These are phyloP conservation scores for Drosophila antonietae DNA, from an alignment of 2,888 invertebrate species.

Conservation along the genomic window DNA sequence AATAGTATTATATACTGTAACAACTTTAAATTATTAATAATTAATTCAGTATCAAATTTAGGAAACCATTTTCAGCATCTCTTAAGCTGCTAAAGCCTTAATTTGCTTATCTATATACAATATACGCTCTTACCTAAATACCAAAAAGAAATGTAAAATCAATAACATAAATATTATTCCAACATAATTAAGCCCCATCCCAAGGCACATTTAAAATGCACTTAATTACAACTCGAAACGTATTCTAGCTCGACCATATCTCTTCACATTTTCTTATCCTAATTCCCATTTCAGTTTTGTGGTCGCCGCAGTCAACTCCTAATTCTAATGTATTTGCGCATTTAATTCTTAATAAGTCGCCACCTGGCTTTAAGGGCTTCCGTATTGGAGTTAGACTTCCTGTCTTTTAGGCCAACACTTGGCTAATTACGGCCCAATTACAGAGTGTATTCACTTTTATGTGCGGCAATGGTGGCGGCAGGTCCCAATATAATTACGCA, in stretches of 20 bases:
- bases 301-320: background rate
- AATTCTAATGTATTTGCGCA: conserved; percentile 41
- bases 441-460: conserved; percentile 64
- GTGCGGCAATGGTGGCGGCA: conserved; percentile 36
- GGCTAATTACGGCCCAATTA: conserved; percentile 74
- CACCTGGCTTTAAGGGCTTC: conserved; percentile 38
- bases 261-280: background rate
- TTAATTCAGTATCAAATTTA: no score
- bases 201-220: background rate
- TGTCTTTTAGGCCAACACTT: conserved; percentile 41
- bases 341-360: conserved; percentile 34
- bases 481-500: conserved; percentile 73
- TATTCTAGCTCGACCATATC: background rate
- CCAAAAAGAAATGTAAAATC: background rate
- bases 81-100: background rate
- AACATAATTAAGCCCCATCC: background rate
- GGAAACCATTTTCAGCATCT: no score
- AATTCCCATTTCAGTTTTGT: conserved; percentile 1
- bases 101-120: background rate
- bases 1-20: no score
- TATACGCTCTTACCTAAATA: background rate
- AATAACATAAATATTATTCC: background rate
- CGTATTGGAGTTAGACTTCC: conserved; percentile 5
- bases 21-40: no score
- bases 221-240: background rate